phyloP scores from a whole-genome alignment of 2,113 vertebrate genomes.

The Tragelaphus buxtoni region DNA sequence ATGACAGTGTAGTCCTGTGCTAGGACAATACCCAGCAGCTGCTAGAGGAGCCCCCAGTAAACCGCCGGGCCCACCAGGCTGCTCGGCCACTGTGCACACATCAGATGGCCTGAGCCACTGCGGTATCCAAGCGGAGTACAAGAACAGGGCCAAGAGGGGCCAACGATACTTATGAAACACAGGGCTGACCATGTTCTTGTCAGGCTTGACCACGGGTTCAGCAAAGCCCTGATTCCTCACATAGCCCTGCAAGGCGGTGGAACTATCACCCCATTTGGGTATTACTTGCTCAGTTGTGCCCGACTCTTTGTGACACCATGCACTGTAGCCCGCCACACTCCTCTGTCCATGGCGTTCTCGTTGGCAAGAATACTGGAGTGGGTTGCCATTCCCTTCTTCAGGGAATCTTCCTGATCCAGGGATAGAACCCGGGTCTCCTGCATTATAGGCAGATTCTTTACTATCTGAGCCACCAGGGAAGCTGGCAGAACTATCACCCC shows the following conservation, averaged over 20 bases:
- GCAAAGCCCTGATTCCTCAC: background rate
- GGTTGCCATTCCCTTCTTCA: background rate
- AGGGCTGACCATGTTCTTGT: background rate
- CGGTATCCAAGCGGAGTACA: fast-evolving
- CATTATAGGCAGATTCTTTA: background rate
- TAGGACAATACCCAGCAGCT: slow-evolving; percentile 12
- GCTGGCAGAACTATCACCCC: background rate
- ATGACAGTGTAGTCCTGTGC: slow-evolving; percentile 69
- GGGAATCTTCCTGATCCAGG: background rate
- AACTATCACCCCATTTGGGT: background rate
- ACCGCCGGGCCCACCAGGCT: background rate
- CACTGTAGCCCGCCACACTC: background rate
- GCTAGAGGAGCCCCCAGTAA: background rate
- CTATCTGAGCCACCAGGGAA: background rate
- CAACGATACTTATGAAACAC: background rate
- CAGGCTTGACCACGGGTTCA: background rate
- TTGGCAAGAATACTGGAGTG: background rate
- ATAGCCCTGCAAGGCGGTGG: background rate
- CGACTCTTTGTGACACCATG: background rate
- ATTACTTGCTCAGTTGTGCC: background rate
- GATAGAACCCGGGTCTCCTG: background rate
- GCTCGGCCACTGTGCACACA: fast-evolving
- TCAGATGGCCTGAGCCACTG: background rate
- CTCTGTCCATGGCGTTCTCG: background rate
- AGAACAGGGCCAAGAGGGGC: background rate